Base-by-base conservation (phyloP, 2,797 vertebrate species). In the Molossus molossus region DNA sequence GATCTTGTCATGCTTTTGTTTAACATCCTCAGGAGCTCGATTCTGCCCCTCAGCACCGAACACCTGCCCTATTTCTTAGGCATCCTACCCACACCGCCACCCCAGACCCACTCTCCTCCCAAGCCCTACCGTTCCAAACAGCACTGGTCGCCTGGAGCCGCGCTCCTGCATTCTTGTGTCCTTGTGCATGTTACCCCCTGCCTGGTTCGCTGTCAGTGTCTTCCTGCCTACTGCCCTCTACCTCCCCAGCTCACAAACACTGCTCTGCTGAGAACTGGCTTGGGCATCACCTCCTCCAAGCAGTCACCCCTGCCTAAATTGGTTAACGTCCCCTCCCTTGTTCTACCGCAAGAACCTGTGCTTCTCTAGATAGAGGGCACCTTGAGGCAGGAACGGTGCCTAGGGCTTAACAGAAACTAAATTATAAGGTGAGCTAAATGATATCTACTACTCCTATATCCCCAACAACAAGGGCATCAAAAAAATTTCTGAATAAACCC, bases 171-270 rank as follows among this genome's bases (percentile, higher is more conserved):
- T 14, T 55, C 37, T 27, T 6, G 70, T 2, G 14, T 65, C 69
- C 57, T 6, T 9, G 40, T 1, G 60, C 13, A 21, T 0, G 6
- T 25, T 0, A 3, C 29, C 76, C 9, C n/a, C 55, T 29, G 27
- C 62, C 12, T 20, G 73, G 40, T 11, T 17, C 0, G 0, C 1
- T 3, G 4, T 10, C 37, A 1, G 0, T 1, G 15, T 45, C 69
- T 27, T 50, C 60, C 62, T 9, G 17, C 57, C 65, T 27, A 8
- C 4, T 0, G 0, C n/a, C 70, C 3, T 37, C 65, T 2, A 25
- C 21, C 7, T 72, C 53, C 18, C 20, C 55, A 13, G 12, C 27
- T 3, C 11, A 7, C 7, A 18, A 13, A 20, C 13, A 9, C 15
- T 5, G 37, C 40, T 83, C 27, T 72, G 48, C 15, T 6, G 10